Base-by-base conservation (phyloP, 2,888 invertebrate genomes). In the Drosophila phalerata region DNA sequence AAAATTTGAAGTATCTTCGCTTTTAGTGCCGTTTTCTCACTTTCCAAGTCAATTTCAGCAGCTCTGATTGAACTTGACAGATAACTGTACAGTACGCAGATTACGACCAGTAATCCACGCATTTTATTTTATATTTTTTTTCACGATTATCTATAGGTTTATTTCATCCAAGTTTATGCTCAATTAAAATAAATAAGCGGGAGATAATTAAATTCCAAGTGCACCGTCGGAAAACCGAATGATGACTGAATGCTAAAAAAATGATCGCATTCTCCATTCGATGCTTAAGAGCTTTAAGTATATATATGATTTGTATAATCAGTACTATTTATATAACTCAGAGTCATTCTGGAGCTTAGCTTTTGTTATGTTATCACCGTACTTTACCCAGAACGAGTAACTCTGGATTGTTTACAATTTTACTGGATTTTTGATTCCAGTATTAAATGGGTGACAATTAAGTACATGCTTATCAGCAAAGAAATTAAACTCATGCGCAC, bases 391-490 rank as follows among this genome's bases (percentile, higher is more conserved):
- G 28, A 8, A 0, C 8, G 8, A 28, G 6, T 28, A 1, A 28
- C 10, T 28, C 5, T 15, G 8, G 1, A 25, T 10, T 3, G 19
- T 6, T 6, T 10, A 2, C 2, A 4, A 3, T 40, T 1, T 17
- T 19, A 6, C 4, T 28, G 25, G 17, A 19, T 28, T 53, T 40
- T 40, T 19, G 10, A 30, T n/a, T 5, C 22, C 1, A 4, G 22
- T 34, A 32, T 32, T n/a, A 15, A 22, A 22, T 25, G 17, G 25
- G 30, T 8, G 55, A 53, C 72, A 73, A 77, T n/a, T n/a, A n/a
- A n/a, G 56, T 56, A 57, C 48, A 57, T 37, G 43, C 48, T 65
- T 72, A 72, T 72, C 60, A 53, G 19, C 22, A 40, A 38, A 17
- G 48, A 61, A 37, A 38, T 71, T 60, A 60, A 28, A 22, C 22